These are phyloP conservation scores for Steatornis caripensis DNA, from an alignment of 2,113 vertebrate genomes.

Conservation along the genomic window DNA sequence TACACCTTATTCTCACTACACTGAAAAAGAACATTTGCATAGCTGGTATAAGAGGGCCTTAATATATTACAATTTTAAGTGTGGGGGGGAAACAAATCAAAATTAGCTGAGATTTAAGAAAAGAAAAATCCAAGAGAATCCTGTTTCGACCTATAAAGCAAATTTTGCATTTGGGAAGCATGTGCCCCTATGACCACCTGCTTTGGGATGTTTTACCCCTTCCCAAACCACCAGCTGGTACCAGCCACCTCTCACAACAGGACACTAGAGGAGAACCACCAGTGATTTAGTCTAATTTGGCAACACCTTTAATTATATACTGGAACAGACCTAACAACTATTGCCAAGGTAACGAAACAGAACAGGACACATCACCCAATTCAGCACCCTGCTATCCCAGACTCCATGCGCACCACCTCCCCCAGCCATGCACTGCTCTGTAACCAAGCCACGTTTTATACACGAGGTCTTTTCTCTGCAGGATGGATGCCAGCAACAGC, in stretches of 20 bases:
- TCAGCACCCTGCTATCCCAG: neutral
- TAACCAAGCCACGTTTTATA: neutral
- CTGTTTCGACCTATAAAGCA: neutral
- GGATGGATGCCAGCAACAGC: neutral
- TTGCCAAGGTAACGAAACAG: neutral
- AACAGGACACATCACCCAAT: neutral
- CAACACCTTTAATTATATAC: neutral
- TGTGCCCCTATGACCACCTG: neutral
- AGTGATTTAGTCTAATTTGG: neutral
- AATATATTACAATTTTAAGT: neutral
- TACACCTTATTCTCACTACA: neutral
- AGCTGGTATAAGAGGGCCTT: neutral
- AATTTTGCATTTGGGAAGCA: neutral
- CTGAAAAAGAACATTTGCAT: neutral
- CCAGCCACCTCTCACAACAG: neutral
- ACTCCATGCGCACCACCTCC: rapidly evolving
- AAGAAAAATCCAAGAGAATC: neutral
- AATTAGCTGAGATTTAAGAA: neutral
- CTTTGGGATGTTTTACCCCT: neutral
- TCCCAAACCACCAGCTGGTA: neutral
- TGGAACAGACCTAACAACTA: neutral
- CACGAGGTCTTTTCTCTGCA: neutral
- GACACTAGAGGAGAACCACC: neutral
- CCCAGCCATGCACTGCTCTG: neutral
- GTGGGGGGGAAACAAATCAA: neutral